Base-by-base conservation (phyloP, 2,888 invertebrate genomes). In the Ramazzottius varieornatus region DNA sequence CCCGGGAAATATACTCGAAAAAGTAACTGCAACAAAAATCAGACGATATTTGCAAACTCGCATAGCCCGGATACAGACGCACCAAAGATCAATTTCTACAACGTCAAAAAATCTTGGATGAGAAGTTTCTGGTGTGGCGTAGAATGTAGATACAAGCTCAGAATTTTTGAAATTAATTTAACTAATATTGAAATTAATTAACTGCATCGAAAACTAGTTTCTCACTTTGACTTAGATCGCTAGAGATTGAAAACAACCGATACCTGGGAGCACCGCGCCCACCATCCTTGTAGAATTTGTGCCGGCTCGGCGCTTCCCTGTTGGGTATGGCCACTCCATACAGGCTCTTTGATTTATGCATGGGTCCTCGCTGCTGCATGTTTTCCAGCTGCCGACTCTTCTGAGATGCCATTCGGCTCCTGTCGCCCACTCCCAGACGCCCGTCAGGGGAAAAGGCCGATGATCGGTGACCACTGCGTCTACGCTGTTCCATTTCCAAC, bases 11-110 rank as follows among this genome's bases (percentile, higher is more conserved):
- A 46, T 69, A 67, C 2, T 69, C 68, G 67, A 73, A 72, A 67
- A 73, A 74, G 73, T 73, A 74, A 40, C 73, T 74, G 68, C 2
- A 66, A 64, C 33, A 1, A 63, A 32, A 64, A 54, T 40, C 20
- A 40, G 13, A 20, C 13, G 8, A 40, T 20, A 40, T 8, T 20
- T 40, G 20, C 40, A 40, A 40, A 13, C 40, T 8, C 13, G 8
- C 40, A 20, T 40, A 40, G 13, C 20, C 40, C 20, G 40, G 13
- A 20, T 20, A 13, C 40, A 13, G 20, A 40, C 40, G 40, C 8
- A 40, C 40, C 20, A 40, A 8, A 40, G 20, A 40, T 40, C 40
- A 13, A 40, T 40, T 13, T 13, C 20, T 40, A 40, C 20, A 13
- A 40, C 8, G 8, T 40, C 20, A 40, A 40, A 8, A 20, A 40